These are phyloP conservation scores for Leucophenga varia DNA, from an alignment of 1,140 invertebrate species.

Conservation along the genomic window DNA sequence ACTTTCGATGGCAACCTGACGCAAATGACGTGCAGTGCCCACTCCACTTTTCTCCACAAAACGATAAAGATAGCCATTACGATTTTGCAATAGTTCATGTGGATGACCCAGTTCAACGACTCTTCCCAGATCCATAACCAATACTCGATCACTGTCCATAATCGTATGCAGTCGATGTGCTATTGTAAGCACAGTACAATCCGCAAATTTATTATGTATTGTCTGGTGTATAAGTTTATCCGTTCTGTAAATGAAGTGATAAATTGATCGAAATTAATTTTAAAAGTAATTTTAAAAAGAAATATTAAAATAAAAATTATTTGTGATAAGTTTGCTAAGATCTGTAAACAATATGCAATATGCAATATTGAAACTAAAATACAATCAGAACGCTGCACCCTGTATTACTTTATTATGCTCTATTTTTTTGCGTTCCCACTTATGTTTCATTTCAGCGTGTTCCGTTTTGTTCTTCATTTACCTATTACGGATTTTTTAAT, in stretches of 20 bases:
- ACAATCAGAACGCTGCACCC: no score
- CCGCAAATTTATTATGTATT: slow-evolving; percentile 69
- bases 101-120: slow-evolving; percentile 73
- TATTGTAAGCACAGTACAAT: slow-evolving; percentile 81
- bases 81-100: slow-evolving; percentile 64
- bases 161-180: slow-evolving; percentile 81
- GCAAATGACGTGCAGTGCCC: slow-evolving; percentile 36
- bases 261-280: slow-evolving; percentile 4
- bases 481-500: no score
- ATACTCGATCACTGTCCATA: slow-evolving; percentile 74
- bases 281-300: no score
- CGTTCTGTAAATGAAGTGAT: slow-evolving; percentile 55
- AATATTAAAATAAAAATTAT: slow-evolving; percentile 1
- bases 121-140: slow-evolving; percentile 71
- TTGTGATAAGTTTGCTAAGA: not conserved
- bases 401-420: no score
- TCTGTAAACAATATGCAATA: no score
- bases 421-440: no score
- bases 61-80: slow-evolving; percentile 57
- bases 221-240: slow-evolving; percentile 74
- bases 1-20: slow-evolving; percentile 40
- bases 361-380: no score
- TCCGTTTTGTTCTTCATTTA: no score
- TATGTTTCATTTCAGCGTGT: no score
- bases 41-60: slow-evolving; percentile 48